These are phyloP conservation scores for Hycleus cichorii DNA, from an alignment of 1,140 invertebrate genomes.

Conservation along the genomic window DNA sequence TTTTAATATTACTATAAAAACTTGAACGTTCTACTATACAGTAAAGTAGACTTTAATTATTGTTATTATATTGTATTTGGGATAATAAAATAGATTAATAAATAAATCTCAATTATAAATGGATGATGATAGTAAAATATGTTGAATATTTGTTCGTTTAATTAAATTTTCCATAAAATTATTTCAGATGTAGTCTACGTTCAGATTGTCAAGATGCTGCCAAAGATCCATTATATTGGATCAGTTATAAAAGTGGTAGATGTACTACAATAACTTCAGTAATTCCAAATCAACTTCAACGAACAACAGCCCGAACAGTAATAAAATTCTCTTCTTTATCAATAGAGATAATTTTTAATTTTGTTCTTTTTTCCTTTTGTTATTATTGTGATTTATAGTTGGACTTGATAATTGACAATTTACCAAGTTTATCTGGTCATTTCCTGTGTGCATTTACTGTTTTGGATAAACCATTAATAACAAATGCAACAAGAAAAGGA, in stretches of 20 bases:
- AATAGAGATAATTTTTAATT: slow-evolving; percentile 4
- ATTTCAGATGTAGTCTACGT: slow-evolving; percentile 70
- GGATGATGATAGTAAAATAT: no score
- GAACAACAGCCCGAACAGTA: slow-evolving; percentile 84
- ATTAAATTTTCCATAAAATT: background rate
- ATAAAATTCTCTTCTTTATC: slow-evolving; percentile 6
- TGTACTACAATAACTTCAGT: slow-evolving; percentile 94
- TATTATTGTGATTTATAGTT: slow-evolving; percentile 46
- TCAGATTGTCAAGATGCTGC: slow-evolving; percentile 88
- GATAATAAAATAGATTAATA: background rate
- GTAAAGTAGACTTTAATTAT: background rate
- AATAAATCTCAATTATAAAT: no score
- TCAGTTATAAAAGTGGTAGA: slow-evolving; percentile 89
- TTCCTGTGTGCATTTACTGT: slow-evolving; percentile 91
- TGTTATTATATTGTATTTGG: background rate
- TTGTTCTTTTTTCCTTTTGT: background rate
- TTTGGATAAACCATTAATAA: slow-evolving; percentile 81
- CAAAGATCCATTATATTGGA: slow-evolving; percentile 90
- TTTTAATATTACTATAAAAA: background rate
- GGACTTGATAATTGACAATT: slow-evolving; percentile 85
- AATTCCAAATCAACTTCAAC: slow-evolving; percentile 81
- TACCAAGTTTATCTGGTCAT: slow-evolving; percentile 80
- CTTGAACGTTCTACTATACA: background rate
- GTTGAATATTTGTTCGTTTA: no score
- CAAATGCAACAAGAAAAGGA: slow-evolving; percentile 80